Evolutionary conservation across 1,140 invertebrate species (phyloP).

Genomic region (Drosophila kurseongensis): DNA sequence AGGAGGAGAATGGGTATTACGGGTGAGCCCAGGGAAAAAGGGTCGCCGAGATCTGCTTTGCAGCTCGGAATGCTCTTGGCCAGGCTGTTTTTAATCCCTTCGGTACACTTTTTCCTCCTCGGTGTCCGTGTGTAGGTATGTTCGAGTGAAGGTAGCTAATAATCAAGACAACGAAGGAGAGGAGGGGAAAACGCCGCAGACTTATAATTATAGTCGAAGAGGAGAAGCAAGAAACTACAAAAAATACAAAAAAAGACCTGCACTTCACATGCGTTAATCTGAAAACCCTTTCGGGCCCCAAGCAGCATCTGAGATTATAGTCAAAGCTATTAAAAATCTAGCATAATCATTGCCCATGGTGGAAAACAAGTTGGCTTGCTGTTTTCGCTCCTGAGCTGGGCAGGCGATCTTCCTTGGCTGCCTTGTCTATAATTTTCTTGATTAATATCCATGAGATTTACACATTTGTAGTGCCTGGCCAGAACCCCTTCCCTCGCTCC

Average conservation of each 20-base stretch:
- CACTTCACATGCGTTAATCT: conserved; percentile 57
- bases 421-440: conserved; percentile 77
- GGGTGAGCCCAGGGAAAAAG: conserved; percentile 21
- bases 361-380: conserved; percentile 45
- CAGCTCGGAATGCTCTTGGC: conserved; percentile 43
- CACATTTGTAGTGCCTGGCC: conserved; percentile 46
- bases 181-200: conserved; percentile 18
- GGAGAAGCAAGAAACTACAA: conserved; percentile 6
- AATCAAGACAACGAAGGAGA: conserved; percentile 59
- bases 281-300: conserved; percentile 55
- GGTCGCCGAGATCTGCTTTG: conserved; percentile 36
- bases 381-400: conserved; percentile 13
- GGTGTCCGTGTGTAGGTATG: conserved; percentile 10
- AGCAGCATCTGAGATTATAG: conserved; percentile 67
- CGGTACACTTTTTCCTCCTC: conserved; percentile 41
- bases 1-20: conserved; percentile 15
- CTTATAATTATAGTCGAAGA: conserved; percentile 67
- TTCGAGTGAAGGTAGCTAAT: conserved; percentile 69
- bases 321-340: conserved; percentile 81
- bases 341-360: conserved; percentile 65
- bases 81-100: conserved; percentile 54
- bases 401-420: conserved; percentile 29
- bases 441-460: conserved; percentile 80
- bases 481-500: background rate
- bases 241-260: conserved; percentile 20